These are phyloP conservation scores for Archocentrus centrarchus DNA, from an alignment of 2,113 vertebrate species.

Conservation along the genomic window DNA sequence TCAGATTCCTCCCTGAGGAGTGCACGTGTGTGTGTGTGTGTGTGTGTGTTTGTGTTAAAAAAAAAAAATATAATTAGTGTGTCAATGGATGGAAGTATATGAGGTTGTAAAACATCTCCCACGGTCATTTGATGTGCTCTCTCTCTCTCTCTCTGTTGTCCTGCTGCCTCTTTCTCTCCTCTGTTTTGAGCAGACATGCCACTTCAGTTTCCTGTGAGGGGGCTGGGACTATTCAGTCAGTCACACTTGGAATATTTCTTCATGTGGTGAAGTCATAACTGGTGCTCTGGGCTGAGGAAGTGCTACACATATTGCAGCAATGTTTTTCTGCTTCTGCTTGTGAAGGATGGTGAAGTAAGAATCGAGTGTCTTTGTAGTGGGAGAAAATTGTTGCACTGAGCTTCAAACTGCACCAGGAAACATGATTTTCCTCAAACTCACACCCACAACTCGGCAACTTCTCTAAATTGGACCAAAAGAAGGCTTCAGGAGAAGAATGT, in stretches of 20 bases:
- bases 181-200: neutral
- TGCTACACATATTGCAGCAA: constrained; percentile 4
- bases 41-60: no score
- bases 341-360: neutral
- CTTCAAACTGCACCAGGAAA: neutral
- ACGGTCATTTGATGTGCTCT: neutral
- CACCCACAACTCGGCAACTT: rapidly evolving
- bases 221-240: constrained; percentile 11
- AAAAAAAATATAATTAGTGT: no score
- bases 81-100: no score
- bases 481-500: constrained; percentile 46
- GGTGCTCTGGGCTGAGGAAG: constrained; percentile 17
- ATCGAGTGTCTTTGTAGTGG: neutral
- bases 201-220: neutral
- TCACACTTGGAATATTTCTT: neutral
- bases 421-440: neutral
- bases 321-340: neutral
- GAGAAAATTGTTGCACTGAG: neutral
- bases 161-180: neutral
- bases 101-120: no score
- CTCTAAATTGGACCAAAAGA: neutral
- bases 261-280: neutral
- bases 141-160: neutral
- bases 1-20: no score
- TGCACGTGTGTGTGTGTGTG: no score